Base-by-base conservation (phyloP, 1,140 invertebrate species). In the Vanessa atalanta region DNA sequence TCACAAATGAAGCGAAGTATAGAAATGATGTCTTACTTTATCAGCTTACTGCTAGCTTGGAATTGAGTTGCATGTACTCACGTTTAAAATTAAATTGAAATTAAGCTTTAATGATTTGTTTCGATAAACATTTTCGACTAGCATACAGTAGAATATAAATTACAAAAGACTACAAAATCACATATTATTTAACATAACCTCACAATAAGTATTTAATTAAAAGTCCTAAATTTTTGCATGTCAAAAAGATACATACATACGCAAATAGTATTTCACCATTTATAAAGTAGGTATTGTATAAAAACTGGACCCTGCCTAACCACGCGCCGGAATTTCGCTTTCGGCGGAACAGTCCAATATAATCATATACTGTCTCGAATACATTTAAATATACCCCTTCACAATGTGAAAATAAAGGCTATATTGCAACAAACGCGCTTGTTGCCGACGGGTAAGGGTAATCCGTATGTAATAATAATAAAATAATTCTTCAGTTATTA, bases 281-380 rank as follows among this genome's bases (percentile, higher is more conserved):
- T n/a, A 16, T n/a, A 23, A 57, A 43, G 9, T 43, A 43, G 20
- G 53, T 23, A 23, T 57, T 57, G 53, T 57, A 57, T 16, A 57
- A 57, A 57, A 57, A 57, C 53, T 55, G 53, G 53, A 55, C 53
- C 53, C 20, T 61, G 57, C 15, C 23, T 61, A 15, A 61, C 50
- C 66, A 74, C 61, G 67, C 60, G 63, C 61, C 67, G 68, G 67
- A 65, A 65, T 75, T 75, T 75, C 73, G 63, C 73, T 75, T 75
- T 75, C 73, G 47, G 53, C 48, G 48, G n/a, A 75, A 60, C 67
- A 53, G 53, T 23, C 67, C 53, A n/a, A 37, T n/a, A 57, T 47
- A 69, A 51, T 37, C 47, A 66, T 23, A 26, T n/a, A 23, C 68
- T 61, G 57, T 61, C 11, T 37, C 14, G 2, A 37, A 31, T 61